phyloP scores from a whole-genome alignment of 2,797 vertebrate genomes.

The Tinamus major region DNA sequence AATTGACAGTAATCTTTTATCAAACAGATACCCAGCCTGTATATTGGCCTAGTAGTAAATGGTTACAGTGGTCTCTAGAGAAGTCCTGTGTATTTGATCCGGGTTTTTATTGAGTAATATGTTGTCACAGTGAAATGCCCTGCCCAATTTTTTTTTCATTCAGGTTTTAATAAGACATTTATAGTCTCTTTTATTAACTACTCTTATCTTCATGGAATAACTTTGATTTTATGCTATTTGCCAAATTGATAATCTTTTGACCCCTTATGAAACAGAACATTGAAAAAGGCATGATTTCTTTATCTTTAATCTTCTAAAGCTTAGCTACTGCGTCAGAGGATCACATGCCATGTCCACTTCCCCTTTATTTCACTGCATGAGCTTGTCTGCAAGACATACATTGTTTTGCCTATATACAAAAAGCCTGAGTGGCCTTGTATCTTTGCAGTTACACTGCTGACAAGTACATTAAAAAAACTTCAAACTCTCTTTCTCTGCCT shows the following conservation, averaged over 20 bases:
- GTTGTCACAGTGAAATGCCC: background rate
- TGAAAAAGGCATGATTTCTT: background rate
- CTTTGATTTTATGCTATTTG: background rate
- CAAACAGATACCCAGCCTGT: background rate
- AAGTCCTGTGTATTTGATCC: background rate
- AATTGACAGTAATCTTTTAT: background rate
- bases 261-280: background rate
- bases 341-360: background rate
- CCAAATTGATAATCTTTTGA: background rate
- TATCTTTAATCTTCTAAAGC: background rate
- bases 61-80: background rate
- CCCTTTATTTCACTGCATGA: background rate
- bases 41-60: background rate
- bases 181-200: background rate
- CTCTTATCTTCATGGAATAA: background rate
- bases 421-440: background rate
- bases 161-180: background rate
- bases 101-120: background rate
- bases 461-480: constrained; percentile 1
- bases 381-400: background rate
- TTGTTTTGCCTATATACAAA: constrained; percentile 32
- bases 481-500: background rate
- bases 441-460: background rate
- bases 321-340: background rate
- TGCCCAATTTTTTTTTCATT: background rate